These are phyloP conservation scores for Campylomormyrus numenius DNA, from an alignment of 2,113 vertebrate genomes.

Conservation along the genomic window DNA sequence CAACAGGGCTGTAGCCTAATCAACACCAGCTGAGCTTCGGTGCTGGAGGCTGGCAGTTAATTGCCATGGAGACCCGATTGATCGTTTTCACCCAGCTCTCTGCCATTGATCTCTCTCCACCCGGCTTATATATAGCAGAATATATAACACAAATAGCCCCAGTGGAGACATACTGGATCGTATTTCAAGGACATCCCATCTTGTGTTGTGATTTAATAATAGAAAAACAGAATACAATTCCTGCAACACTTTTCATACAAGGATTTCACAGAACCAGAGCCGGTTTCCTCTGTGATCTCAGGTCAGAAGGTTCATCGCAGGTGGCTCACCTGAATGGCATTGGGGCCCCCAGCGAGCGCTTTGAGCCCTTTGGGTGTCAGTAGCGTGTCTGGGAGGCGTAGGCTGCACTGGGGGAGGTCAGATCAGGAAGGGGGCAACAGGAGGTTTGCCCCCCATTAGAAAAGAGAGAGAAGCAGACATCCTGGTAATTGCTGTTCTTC, in stretches of 20 bases:
- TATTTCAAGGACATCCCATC: background rate
- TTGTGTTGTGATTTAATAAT: background rate
- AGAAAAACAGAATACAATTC: background rate
- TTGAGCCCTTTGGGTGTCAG: background rate
- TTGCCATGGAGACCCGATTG: background rate
- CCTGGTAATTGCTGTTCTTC: background rate
- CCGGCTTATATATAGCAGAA: background rate
- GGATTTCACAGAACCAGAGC: background rate
- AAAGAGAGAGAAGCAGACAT: background rate
- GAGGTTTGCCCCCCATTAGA: background rate
- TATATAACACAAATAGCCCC: slow-evolving; percentile 9
- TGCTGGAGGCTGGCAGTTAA: background rate
- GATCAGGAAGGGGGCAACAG: background rate
- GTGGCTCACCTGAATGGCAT: background rate
- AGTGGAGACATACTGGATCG: background rate
- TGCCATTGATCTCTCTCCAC: background rate
- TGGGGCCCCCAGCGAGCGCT: background rate
- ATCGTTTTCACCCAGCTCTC: background rate
- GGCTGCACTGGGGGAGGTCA: background rate
- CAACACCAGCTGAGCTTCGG: background rate
- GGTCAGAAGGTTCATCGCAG: background rate
- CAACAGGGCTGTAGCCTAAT: background rate
- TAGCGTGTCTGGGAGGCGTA: background rate
- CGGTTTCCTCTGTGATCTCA: background rate
- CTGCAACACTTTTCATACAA: background rate